A percentile compares a stretch with the other conserved stretches of the same genome.
Evolutionary conservation across 2,113 vertebrate genomes (phyloP).

Genomic region (Martes martes): DNA sequence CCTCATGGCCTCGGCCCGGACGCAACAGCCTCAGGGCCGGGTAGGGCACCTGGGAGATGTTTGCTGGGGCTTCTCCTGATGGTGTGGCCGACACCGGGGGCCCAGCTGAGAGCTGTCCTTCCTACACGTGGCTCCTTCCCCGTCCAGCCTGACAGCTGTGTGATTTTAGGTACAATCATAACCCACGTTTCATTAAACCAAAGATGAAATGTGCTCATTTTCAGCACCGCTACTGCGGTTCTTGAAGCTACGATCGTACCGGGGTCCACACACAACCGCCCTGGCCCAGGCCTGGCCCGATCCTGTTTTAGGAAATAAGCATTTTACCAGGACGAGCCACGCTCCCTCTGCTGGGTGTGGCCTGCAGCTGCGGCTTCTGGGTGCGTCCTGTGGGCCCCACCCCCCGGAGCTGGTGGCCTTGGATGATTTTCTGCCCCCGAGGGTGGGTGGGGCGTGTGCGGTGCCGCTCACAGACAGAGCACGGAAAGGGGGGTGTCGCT

Average conservation of each 20-base stretch:
- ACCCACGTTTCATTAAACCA: no score
- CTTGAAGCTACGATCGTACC: background rate
- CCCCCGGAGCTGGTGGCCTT: rapidly evolving
- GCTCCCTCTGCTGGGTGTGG: rapidly evolving
- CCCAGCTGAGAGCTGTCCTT: background rate
- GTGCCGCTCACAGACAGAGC: rapidly evolving
- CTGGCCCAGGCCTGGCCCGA: rapidly evolving
- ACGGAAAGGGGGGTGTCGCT: rapidly evolving
- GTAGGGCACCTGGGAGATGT: background rate
- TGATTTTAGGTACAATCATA: no score
- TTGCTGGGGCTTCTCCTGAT: background rate
- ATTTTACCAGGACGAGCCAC: rapidly evolving
- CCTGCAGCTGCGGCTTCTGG: no score
- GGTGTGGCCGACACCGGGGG: background rate
- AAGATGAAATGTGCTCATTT: background rate
- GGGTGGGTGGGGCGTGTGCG: rapidly evolving
- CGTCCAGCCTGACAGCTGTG: rapidly evolving
- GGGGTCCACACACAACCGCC: background rate
- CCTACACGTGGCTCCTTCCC: background rate
- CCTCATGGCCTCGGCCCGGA: background rate
- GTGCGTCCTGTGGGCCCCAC: rapidly evolving
- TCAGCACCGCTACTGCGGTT: background rate
- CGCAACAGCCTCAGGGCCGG: background rate
- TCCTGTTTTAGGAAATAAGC: background rate
- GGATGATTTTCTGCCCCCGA: rapidly evolving